Percentiles rank a stretch among this genome's conserved stretches.
Evolutionary conservation across 2,888 invertebrate species (phyloP).

Genomic region (Idaea biselata): DNA sequence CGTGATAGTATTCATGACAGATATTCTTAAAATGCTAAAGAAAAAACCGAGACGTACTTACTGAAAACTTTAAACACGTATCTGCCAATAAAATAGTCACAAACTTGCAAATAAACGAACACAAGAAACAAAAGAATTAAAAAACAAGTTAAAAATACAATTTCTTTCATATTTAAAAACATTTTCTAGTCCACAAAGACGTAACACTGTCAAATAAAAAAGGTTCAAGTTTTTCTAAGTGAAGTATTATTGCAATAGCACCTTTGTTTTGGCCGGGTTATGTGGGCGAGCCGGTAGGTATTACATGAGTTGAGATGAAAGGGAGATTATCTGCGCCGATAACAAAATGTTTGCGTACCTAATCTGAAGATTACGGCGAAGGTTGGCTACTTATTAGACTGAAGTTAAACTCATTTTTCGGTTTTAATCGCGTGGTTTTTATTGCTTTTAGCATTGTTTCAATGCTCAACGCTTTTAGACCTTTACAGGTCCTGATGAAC

Average conservation of each 20-base stretch:
- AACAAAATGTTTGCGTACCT: neutral
- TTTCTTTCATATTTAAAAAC: slow-evolving; percentile 53
- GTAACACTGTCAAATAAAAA: slow-evolving; percentile 25
- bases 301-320: neutral
- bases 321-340: neutral
- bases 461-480: no score
- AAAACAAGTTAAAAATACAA: slow-evolving; percentile 51
- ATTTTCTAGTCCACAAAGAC: slow-evolving; percentile 35
- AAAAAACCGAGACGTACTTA: slow-evolving; percentile 41
- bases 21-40: neutral
- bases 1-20: neutral
- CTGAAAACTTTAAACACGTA: slow-evolving; percentile 57
- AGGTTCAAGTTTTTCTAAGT: slow-evolving; percentile 4
- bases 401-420: no score
- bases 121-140: slow-evolving; percentile 47
- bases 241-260: neutral
- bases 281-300: neutral
- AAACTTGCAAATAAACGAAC: slow-evolving; percentile 58
- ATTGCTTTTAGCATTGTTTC: no score
- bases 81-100: slow-evolving; percentile 56
- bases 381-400: no score
- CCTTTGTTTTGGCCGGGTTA: neutral
- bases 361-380: no score
- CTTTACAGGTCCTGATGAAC: no score
- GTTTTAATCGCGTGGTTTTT: no score